phyloP scores from a whole-genome alignment of 1,140 invertebrate species.

The Drosophila sechellia region DNA sequence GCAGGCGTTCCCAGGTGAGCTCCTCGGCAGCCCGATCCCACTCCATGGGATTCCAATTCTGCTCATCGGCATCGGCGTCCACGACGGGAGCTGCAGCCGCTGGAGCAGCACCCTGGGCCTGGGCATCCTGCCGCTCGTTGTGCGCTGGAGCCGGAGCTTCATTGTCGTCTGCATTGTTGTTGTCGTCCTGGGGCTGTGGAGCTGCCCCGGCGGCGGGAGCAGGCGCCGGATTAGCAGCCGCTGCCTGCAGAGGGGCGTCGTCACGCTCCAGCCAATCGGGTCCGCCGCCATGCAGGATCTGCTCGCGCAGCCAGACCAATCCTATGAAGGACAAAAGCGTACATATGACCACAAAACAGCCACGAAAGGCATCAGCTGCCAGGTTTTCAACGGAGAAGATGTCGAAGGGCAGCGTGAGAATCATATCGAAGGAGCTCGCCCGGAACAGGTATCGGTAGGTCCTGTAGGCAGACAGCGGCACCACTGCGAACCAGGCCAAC shows the following conservation, averaged over 20 bases:
- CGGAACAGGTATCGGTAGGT: constrained; percentile 97
- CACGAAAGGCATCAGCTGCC: constrained; percentile 96
- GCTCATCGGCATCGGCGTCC: constrained; percentile 89
- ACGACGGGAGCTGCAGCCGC: constrained; percentile 51
- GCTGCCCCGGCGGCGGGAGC: constrained; percentile 60
- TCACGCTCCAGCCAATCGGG: constrained; percentile 96
- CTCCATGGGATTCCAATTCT: constrained; percentile 99
- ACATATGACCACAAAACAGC: constrained; percentile 98
- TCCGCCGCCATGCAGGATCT: constrained; percentile 98
- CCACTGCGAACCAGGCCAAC: constrained; percentile 98
- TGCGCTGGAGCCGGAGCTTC: constrained; percentile 63
- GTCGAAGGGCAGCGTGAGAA: constrained; percentile 94
- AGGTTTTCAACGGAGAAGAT: constrained; percentile 97
- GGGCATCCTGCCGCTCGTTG: constrained; percentile 45
- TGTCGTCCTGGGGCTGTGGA: constrained; percentile 73
- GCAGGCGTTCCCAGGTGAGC: constrained; percentile 97
- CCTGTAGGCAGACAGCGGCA: constrained; percentile 97
- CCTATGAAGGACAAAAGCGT: constrained; percentile 98
- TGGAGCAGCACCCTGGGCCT: constrained; percentile 10
- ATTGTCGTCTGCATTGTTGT: constrained; percentile 66
- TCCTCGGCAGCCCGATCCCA: constrained; percentile 99
- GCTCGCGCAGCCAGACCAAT: constrained; percentile 98
- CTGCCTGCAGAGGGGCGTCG: constrained; percentile 83
- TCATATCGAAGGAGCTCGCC: constrained; percentile 93
- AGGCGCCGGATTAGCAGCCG: constrained; percentile 55